Conservation (phyloP, 2,113 vertebrate species). For the Corythaixoides concolor region DNA sequence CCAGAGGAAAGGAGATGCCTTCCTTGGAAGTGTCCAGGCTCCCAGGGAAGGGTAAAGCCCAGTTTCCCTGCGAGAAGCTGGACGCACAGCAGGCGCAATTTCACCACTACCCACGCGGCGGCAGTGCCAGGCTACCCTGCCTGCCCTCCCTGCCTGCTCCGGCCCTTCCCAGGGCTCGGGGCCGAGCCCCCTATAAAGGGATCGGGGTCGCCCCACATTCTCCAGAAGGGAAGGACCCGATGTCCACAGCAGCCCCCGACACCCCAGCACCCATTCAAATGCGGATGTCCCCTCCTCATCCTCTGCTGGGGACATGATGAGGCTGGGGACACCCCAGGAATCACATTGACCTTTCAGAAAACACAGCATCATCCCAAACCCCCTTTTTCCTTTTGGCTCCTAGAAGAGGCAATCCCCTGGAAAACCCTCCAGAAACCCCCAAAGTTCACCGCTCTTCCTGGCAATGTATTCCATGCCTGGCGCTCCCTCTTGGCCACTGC, state of each 20-base stretch:
- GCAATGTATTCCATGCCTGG: accelerated
- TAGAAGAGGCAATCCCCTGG: background rate
- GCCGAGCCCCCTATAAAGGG: accelerated
- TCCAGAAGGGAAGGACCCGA: background rate
- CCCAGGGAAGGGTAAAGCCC: background rate
- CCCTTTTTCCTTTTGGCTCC: background rate
- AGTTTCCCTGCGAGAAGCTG: background rate
- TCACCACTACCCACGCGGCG: background rate
- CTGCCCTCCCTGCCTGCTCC: background rate
- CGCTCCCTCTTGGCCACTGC: background rate
- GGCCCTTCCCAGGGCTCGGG: background rate
- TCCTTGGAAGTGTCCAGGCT: background rate
- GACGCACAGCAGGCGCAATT: background rate
- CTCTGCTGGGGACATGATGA: accelerated
- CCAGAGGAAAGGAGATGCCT: accelerated
- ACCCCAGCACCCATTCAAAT: background rate
- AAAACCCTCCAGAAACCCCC: background rate
- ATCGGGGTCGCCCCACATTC: accelerated
- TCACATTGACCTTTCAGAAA: background rate
- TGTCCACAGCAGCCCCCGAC: background rate
- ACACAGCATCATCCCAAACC: background rate
- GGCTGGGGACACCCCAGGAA: background rate
- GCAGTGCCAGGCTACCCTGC: conserved; percentile 28
- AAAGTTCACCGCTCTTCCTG: background rate
- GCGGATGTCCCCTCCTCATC: background rate